These are phyloP conservation scores for Ooceraea biroi DNA, from an alignment of 1,140 invertebrate species.

Conservation along the genomic window DNA sequence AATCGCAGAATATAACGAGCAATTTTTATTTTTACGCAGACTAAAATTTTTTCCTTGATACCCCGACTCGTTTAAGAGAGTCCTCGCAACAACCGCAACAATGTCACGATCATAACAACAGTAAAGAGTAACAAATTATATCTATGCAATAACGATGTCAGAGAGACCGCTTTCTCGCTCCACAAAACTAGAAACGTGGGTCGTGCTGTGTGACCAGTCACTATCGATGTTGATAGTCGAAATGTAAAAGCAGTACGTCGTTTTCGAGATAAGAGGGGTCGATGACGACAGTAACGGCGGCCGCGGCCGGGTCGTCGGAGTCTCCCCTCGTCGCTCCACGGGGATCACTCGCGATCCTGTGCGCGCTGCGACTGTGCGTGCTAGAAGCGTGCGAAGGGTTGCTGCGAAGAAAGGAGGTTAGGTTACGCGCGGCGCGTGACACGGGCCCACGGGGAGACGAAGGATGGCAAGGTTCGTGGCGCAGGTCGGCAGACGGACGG, in stretches of 20 bases:
- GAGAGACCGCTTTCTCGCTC: background rate
- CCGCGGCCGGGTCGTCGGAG: conserved; percentile 12
- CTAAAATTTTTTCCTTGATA: too few relatives aligned
- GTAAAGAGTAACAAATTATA: too few relatives aligned
- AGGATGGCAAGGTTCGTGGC: conserved; percentile 78
- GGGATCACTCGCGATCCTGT: conserved; percentile 56
- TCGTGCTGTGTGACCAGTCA: background rate
- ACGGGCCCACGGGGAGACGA: conserved; percentile 4
- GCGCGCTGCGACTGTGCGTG: conserved; percentile 20
- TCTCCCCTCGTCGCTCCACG: conserved; percentile 63
- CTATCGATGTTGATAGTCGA: conserved; percentile 1
- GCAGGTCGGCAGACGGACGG: conserved; percentile 63
- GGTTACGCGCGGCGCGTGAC: background rate
- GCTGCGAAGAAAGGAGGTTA: conserved; percentile 46
- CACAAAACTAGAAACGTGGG: background rate
- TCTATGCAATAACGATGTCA: too few relatives aligned
- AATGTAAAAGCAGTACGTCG: conserved; percentile 34
- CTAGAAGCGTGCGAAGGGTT: conserved; percentile 15
- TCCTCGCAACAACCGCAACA: too few relatives aligned
- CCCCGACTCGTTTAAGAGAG: too few relatives aligned
- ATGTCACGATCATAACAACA: too few relatives aligned
- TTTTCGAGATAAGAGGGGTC: conserved; percentile 30
- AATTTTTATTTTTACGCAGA: too few relatives aligned
- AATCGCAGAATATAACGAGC: too few relatives aligned
- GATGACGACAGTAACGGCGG: conserved; percentile 58